Evolutionary conservation across 2,113 vertebrate genomes (phyloP).

Genomic region (Myocastor coypus): DNA sequence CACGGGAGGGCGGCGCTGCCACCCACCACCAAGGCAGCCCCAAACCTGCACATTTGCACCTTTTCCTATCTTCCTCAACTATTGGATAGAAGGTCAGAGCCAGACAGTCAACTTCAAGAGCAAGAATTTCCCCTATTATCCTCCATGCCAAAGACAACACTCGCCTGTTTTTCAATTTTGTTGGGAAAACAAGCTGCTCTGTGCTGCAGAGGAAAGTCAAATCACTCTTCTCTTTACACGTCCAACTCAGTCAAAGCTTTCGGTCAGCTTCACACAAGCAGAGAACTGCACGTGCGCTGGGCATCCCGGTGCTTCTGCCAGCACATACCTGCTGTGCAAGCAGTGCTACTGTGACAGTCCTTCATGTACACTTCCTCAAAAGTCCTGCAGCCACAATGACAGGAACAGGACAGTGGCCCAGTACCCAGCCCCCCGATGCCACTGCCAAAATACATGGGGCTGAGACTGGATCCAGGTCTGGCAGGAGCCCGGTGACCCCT

Average conservation of each 20-base stretch:
- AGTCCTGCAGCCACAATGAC: accelerated
- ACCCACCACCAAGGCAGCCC: background rate
- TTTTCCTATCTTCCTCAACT: background rate
- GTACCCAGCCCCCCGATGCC: accelerated
- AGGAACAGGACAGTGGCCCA: background rate
- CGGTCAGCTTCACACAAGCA: accelerated
- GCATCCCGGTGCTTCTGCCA: accelerated
- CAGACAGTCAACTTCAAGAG: background rate
- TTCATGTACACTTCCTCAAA: accelerated
- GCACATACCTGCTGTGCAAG: accelerated
- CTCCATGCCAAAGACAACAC: background rate
- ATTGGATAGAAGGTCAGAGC: background rate
- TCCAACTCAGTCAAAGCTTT: background rate
- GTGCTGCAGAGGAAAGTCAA: background rate
- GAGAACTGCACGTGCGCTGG: background rate
- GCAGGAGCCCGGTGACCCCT: background rate
- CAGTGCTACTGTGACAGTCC: accelerated
- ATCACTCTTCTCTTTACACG: background rate
- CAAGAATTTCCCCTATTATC: background rate
- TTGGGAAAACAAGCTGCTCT: background rate
- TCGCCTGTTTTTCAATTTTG: background rate
- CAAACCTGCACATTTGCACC: accelerated
- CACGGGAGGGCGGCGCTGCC: background rate
- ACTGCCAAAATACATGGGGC: background rate
- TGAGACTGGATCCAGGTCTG: background rate